A percentile compares a stretch with the other conserved stretches of the same genome.
phyloP scores from a whole-genome alignment of 2,797 vertebrate species.

The Urophycis tenuis region DNA sequence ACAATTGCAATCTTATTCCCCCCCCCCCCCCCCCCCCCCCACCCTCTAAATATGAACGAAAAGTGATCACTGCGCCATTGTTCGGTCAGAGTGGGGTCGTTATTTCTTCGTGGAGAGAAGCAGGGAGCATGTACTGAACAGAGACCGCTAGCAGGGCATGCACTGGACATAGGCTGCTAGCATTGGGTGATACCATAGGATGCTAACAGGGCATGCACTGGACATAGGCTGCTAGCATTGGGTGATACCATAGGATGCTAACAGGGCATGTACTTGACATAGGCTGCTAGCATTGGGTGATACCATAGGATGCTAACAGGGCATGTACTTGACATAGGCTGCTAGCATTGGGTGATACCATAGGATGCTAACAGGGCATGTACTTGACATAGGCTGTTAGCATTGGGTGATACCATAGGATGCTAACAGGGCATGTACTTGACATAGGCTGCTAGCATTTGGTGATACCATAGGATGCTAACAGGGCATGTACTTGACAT shows the following conservation, averaged over 20 bases:
- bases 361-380: not conserved
- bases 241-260: no score
- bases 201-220: not conserved
- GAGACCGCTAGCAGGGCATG: not conserved
- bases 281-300: no score
- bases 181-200: not conserved
- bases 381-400: not conserved
- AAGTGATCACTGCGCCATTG: constrained; percentile 7
- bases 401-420: no score
- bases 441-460: not conserved
- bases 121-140: no score
- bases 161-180: not conserved
- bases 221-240: no score
- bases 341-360: no score
- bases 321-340: not conserved
- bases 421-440: not conserved
- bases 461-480: not conserved
- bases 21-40: not conserved
- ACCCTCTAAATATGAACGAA: not conserved
- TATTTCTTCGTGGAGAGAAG: constrained; percentile 19
- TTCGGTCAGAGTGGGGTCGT: constrained; percentile 38
- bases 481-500: not conserved
- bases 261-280: no score
- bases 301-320: no score
- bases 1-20: no score